A percentile compares a stretch with the other conserved stretches of the same genome.
Evolutionary conservation across 2,888 invertebrate genomes (phyloP).

Genomic region (Cryptocephalus moraei): DNA sequence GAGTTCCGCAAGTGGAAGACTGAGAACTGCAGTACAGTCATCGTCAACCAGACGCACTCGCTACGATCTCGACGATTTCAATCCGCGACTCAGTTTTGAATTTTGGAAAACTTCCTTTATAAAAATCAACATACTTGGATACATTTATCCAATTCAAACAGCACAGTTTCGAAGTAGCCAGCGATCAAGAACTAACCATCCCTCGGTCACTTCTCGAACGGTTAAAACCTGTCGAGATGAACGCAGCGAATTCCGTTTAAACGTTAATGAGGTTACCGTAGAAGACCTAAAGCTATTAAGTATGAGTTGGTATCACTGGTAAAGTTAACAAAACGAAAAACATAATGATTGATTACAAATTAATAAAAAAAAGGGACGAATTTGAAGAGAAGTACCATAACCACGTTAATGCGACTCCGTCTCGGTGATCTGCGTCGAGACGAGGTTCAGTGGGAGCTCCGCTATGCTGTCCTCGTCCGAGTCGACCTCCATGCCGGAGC

Average conservation of each 20-base stretch:
- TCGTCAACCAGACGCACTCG: too few relatives aligned
- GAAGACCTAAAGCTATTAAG: slow-evolving; percentile 20
- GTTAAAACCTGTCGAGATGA: slow-evolving; percentile 1
- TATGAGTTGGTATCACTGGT: slow-evolving; percentile 22
- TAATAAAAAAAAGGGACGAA: slow-evolving; percentile 1
- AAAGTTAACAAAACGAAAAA: slow-evolving; percentile 5
- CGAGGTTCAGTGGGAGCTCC: slow-evolving; percentile 60
- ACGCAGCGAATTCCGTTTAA: background rate
- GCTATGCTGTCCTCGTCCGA: slow-evolving; percentile 43
- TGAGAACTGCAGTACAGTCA: too few relatives aligned
- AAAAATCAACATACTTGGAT: too few relatives aligned
- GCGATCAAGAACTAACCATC: too few relatives aligned
- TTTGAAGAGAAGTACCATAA: slow-evolving; percentile 4
- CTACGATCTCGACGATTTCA: too few relatives aligned
- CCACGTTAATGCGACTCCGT: slow-evolving; percentile 36
- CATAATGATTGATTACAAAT: too few relatives aligned
- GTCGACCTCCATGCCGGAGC: slow-evolving; percentile 31
- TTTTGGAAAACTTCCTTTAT: too few relatives aligned
- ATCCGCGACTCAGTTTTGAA: too few relatives aligned
- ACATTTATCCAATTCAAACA: too few relatives aligned
- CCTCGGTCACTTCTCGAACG: too few relatives aligned
- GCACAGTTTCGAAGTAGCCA: too few relatives aligned
- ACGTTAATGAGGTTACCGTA: slow-evolving; percentile 10
- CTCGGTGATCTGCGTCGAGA: slow-evolving; percentile 57
- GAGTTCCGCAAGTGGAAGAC: too few relatives aligned